These are phyloP conservation scores for Limnephilus rhombicus DNA, from an alignment of 2,888 invertebrate genomes.

Conservation along the genomic window DNA sequence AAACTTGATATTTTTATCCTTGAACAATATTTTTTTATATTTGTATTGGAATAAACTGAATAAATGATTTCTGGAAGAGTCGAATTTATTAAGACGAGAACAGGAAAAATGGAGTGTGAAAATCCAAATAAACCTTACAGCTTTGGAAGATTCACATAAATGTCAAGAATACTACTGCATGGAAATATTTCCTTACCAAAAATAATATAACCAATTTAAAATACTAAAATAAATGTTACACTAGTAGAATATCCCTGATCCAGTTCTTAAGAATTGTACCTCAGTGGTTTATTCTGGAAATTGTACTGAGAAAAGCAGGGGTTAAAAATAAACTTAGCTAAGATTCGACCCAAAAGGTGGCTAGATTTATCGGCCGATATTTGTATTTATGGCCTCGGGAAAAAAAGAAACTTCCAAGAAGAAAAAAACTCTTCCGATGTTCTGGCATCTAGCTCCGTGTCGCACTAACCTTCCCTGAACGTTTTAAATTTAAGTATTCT, in stretches of 20 bases:
- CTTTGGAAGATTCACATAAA: not conserved
- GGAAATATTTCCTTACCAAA: not conserved
- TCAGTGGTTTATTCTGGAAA: conserved; percentile 16
- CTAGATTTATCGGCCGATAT: conserved; percentile 62
- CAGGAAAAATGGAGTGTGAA: not conserved
- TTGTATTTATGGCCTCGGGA: conserved; percentile 58
- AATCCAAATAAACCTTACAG: not conserved
- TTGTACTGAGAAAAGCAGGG: conserved; percentile 35
- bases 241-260: not conserved
- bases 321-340: conserved; percentile 60
- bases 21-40: too few species aligned
- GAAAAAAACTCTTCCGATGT: conserved; percentile 8
- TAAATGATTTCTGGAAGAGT: too few species aligned
- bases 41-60: too few species aligned
- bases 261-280: conserved; percentile 9
- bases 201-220: not conserved
- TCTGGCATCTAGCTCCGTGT: conserved; percentile 24
- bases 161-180: not conserved
- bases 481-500: conserved; percentile 43
- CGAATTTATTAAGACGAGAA: not conserved
- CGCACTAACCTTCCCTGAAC: conserved; percentile 4
- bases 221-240: not conserved
- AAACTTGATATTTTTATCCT: too few species aligned
- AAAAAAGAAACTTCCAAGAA: conserved; percentile 40
- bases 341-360: conserved; percentile 57